phyloP scores from a whole-genome alignment of 2,888 invertebrate genomes.

The Tachina lurida region DNA sequence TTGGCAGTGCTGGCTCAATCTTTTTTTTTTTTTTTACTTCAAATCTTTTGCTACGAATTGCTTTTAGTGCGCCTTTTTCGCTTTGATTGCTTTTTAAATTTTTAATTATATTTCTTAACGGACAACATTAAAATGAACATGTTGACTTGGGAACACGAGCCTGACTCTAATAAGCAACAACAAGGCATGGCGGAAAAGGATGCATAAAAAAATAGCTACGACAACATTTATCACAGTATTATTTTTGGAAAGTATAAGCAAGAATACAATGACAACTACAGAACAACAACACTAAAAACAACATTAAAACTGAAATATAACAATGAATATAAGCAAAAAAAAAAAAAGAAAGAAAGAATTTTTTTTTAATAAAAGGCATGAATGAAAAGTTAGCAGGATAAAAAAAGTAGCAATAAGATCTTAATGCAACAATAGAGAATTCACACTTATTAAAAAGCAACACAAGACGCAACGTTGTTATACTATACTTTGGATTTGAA shows the following conservation, averaged over 20 bases:
- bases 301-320: slow-evolving; percentile 32
- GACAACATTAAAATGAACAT: slow-evolving; percentile 72
- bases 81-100: slow-evolving; percentile 70
- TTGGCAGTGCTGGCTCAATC: not conserved
- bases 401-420: slow-evolving; percentile 66
- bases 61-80: not conserved
- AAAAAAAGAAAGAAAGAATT: not conserved
- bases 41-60: slow-evolving; percentile 34
- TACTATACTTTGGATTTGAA: slow-evolving; percentile 52
- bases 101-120: slow-evolving; percentile 72
- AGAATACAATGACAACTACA: slow-evolving; percentile 47
- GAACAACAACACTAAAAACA: slow-evolving; percentile 38
- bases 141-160: slow-evolving; percentile 69
- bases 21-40: not conserved
- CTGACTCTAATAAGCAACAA: slow-evolving; percentile 57
- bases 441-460: slow-evolving; percentile 71
- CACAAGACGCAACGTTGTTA: slow-evolving; percentile 66
- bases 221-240: slow-evolving; percentile 19
- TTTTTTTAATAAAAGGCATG: slow-evolving; percentile 21
- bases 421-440: slow-evolving; percentile 72
- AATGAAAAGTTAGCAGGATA: slow-evolving; percentile 1
- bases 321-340: slow-evolving; percentile 39
- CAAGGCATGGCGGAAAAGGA: slow-evolving; percentile 2
- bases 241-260: slow-evolving; percentile 20
- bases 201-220: not conserved